Conservation (phyloP, 2,888 invertebrate genomes). For the Mylabris sibirica region DNA sequence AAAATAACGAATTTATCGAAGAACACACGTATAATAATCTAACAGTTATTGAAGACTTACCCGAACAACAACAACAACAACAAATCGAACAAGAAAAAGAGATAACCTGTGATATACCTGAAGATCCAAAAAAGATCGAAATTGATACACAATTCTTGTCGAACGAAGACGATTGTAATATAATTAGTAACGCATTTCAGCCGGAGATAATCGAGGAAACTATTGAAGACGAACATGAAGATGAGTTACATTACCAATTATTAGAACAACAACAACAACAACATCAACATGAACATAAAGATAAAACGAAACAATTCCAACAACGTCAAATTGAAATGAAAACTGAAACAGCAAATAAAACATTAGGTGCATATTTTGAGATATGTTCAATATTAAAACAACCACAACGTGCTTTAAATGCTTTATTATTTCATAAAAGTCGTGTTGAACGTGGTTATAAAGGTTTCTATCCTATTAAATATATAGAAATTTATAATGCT, state of each 20-base stretch:
- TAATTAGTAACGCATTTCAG: constrained; percentile 42
- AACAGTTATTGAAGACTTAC: constrained; percentile 41
- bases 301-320: constrained; percentile 53
- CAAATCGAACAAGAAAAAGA: constrained; percentile 6
- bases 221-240: constrained; percentile 40
- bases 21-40: constrained; percentile 57
- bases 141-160: constrained; percentile 24
- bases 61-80: constrained; percentile 10
- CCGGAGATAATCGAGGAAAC: constrained; percentile 52
- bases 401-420: constrained; percentile 63
- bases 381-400: constrained; percentile 71
- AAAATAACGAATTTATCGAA: constrained; percentile 36
- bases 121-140: constrained; percentile 26
- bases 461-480: constrained; percentile 59
- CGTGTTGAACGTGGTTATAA: constrained; percentile 49
- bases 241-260: constrained; percentile 34
- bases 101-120: constrained; percentile 47
- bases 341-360: constrained; percentile 66
- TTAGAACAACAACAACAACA: constrained; percentile 22
- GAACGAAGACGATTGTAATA: constrained; percentile 48
- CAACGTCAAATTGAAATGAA: constrained; percentile 64
- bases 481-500: constrained; percentile 72
- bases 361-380: constrained; percentile 72
- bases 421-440: constrained; percentile 63
- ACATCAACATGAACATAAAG: no score